Base-by-base conservation (phyloP, 2,888 invertebrate genomes). In the Dendrolimus pini region DNA sequence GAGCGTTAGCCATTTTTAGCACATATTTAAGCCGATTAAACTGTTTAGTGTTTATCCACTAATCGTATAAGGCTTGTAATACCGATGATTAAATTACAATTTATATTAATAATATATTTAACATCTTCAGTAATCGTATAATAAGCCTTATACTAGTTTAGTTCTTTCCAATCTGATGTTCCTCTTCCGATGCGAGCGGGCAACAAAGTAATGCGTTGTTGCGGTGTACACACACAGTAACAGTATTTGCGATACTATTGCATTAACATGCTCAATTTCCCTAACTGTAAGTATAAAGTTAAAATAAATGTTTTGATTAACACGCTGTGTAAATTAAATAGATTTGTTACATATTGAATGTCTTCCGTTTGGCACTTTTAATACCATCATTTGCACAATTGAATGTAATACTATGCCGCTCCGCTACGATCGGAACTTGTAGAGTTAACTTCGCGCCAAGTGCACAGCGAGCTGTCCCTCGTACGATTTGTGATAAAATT, bases 321-420 rank as follows among this genome's bases (percentile, higher is more conserved):
- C 12, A 81, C 74, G 77, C 68, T 77, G 75, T 75, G 72, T 82
- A 75, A 82, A 79, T 75, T 96, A 96, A 96, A 96, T 93, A 94
- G 96, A 92, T 97, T 97, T 92, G 94, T 97, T 92, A 97, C 96
- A 82, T 97, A 96, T 91, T 97, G 75, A 85, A 88, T 82, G 91
- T 91, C 91, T 91, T 91, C 91, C 91, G 91, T 91, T 91, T 68
- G 82, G 87, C 91, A 91, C 91, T 80, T 83, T 86, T 83, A 81
- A 81, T 83, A 84, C 79, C 12, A 77, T 75, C 83, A 78, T 75
- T 77, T 78, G 89, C 91, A 91, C 89, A 81, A 80, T 85, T 82
- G 83, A 83, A 80, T 80, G 77, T 74, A 74, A 82, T 83, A 83
- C 82, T 70, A 62, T 70, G 73, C 71, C 69, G 64, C 64, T 30